Evolutionary conservation across 2,888 invertebrate genomes (phyloP).

Genomic region (Andrena trimmerana): DNA sequence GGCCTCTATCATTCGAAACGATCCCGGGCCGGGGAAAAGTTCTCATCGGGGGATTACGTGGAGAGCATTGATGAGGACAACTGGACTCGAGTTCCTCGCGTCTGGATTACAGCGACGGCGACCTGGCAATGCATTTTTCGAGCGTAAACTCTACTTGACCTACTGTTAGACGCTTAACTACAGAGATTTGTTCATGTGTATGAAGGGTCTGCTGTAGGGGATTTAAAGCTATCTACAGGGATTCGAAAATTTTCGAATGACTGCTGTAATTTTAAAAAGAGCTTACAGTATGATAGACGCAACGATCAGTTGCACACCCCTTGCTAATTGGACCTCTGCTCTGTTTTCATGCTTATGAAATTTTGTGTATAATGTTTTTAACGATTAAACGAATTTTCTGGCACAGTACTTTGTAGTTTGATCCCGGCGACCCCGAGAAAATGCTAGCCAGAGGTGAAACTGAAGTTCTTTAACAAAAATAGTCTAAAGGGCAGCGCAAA

Average conservation of each 20-base stretch:
- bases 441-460: not conserved
- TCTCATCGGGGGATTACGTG: constrained; percentile 29
- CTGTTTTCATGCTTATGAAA: no score
- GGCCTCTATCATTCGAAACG: not conserved
- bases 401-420: not conserved
- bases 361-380: no score
- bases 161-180: constrained; percentile 22
- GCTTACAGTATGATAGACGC: no score
- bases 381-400: not conserved
- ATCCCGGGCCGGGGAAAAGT: constrained; percentile 4
- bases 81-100: constrained; percentile 29
- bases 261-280: no score
- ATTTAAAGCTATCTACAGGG: not conserved
- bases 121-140: constrained; percentile 27
- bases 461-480: not conserved
- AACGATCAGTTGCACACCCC: no score
- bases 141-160: constrained; percentile 33
- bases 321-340: no score
- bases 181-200: not conserved
- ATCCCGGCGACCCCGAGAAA: not conserved
- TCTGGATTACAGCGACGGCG: constrained; percentile 54
- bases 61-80: constrained; percentile 33
- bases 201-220: not conserved
- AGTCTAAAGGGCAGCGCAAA: not conserved
- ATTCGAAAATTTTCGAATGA: no score